A percentile compares a stretch with the other conserved stretches of the same genome.
Evolutionary conservation across 2,797 vertebrate genomes (phyloP).

Genomic region (Limosa lapponica): DNA sequence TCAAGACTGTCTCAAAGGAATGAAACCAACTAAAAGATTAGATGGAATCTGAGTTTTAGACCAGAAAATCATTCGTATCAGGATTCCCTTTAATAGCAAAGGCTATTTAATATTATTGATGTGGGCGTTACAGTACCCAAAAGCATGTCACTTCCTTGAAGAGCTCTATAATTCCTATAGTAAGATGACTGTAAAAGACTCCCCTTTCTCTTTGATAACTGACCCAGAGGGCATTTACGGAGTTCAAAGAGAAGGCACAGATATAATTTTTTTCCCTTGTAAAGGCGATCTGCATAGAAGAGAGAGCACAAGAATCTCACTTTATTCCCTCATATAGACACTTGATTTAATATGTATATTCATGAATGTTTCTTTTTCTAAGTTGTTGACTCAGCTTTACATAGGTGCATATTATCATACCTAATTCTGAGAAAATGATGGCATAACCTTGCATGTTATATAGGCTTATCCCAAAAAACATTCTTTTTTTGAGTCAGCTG

Average conservation of each 20-base stretch:
- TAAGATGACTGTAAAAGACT: conserved; percentile 42
- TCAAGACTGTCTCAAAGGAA: conserved; percentile 57
- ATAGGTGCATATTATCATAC: background rate
- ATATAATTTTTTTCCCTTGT: background rate
- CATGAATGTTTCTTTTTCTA: background rate
- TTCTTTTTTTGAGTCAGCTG: background rate
- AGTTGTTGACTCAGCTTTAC: background rate
- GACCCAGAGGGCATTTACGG: conserved; percentile 25
- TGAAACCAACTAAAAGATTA: conserved; percentile 67
- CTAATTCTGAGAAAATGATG: background rate
- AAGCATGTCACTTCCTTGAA: conserved; percentile 42
- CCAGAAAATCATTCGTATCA: conserved; percentile 64
- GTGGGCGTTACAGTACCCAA: conserved; percentile 35
- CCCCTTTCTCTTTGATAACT: conserved; percentile 35
- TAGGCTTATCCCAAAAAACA: background rate
- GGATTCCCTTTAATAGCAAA: conserved; percentile 66
- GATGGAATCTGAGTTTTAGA: conserved; percentile 75
- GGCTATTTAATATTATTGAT: conserved; percentile 74
- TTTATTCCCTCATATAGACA: background rate
- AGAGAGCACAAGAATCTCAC: background rate
- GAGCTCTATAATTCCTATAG: conserved; percentile 53
- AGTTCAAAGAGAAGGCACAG: conserved; percentile 62
- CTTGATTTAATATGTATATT: background rate
- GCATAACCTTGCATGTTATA: background rate
- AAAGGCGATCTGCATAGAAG: background rate